phyloP scores from a whole-genome alignment of 1,140 invertebrate genomes.

The Orius insidiosus region DNA sequence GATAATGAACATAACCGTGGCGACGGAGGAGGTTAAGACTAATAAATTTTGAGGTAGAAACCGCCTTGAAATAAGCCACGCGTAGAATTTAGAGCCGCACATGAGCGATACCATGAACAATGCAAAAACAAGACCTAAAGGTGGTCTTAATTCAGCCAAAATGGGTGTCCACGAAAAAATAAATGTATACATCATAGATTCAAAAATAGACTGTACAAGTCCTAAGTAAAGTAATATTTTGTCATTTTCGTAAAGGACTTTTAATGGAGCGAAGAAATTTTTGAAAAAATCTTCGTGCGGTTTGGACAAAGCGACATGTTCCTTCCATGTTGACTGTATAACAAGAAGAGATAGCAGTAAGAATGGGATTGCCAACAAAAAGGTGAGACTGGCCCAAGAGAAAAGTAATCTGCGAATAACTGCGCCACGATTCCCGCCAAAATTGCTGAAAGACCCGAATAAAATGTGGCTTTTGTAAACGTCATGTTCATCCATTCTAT shows the following conservation, averaged over 20 bases:
- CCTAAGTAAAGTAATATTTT: conserved; percentile 37
- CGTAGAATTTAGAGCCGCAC: conserved; percentile 47
- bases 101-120: conserved; percentile 50
- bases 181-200: conserved; percentile 57
- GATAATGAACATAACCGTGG: conserved; percentile 21
- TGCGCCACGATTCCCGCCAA: conserved; percentile 44
- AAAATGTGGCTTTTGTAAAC: conserved; percentile 46
- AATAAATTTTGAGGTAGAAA: conserved; percentile 25
- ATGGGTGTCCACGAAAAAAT: conserved; percentile 57
- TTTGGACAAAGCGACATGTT: conserved; percentile 14
- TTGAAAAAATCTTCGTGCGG: background rate
- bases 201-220: conserved; percentile 47
- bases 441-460: conserved; percentile 50
- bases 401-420: conserved; percentile 36
- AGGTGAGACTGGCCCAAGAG: conserved; percentile 40
- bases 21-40: conserved; percentile 22
- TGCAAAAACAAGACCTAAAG: conserved; percentile 37
- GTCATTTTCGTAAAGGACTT: conserved; percentile 23
- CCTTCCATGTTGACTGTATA: conserved; percentile 16
- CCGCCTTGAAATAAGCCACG: conserved; percentile 26
- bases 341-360: conserved; percentile 31
- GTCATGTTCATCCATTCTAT: conserved; percentile 35
- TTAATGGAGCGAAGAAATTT: conserved; percentile 15
- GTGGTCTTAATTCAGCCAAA: conserved; percentile 29
- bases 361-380: conserved; percentile 40